phyloP scores from a whole-genome alignment of 2,113 vertebrate species.

The Nymphicus hollandicus region DNA sequence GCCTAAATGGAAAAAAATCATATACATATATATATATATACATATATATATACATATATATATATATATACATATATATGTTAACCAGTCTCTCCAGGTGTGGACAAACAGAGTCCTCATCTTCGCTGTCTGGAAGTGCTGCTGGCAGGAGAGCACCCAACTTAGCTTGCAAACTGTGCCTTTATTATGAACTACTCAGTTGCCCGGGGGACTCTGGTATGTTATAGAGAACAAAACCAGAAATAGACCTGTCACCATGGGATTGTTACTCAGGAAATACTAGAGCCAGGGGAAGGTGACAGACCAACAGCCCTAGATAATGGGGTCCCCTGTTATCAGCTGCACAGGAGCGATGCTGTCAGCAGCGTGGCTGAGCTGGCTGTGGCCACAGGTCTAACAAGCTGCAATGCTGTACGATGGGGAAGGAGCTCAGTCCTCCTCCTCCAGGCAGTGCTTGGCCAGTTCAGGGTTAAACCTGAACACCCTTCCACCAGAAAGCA shows the following conservation, averaged over 20 bases:
- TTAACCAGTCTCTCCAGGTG: not conserved
- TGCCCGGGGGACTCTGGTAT: not conserved
- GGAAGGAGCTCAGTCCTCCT: not conserved
- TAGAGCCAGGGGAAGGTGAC: conserved; percentile 6
- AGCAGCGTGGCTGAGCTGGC: not conserved
- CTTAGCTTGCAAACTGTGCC: conserved; percentile 12
- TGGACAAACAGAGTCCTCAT: not conserved
- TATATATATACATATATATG: not conserved
- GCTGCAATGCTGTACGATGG: not conserved
- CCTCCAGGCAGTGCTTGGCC: not conserved
- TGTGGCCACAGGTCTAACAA: not conserved
- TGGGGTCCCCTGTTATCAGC: not conserved
- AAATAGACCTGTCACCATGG: conserved; percentile 40
- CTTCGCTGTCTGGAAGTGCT: not conserved
- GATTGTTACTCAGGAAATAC: conserved; percentile 33
- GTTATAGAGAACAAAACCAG: conserved; percentile 37
- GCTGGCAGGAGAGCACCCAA: not conserved
- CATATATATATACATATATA: not conserved
- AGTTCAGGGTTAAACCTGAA: not conserved
- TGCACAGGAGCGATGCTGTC: not conserved
- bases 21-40: not conserved
- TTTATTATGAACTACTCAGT: conserved; percentile 49
- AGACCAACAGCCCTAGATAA: conserved; percentile 3
- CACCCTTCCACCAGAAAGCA: not conserved
- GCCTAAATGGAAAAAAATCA: not conserved